phyloP scores from a whole-genome alignment of 2,888 invertebrate genomes.

The Himalopsyche anomala region DNA sequence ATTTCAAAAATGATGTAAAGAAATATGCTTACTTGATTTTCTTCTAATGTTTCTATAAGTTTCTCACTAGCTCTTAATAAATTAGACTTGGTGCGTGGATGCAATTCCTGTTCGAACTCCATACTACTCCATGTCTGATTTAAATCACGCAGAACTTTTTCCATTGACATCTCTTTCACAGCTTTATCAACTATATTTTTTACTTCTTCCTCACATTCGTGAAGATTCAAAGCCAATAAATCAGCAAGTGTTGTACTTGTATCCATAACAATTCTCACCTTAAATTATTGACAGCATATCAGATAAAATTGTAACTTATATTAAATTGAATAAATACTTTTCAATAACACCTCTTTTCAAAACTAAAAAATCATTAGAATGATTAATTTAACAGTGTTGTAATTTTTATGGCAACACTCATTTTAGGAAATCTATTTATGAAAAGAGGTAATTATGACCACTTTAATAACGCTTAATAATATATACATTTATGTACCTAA shows the following conservation, averaged over 20 bases:
- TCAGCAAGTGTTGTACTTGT: slow-evolving; percentile 94
- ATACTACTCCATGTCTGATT: slow-evolving; percentile 94
- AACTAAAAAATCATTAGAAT: too few species aligned
- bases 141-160: slow-evolving; percentile 93
- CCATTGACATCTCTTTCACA: slow-evolving; percentile 99
- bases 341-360: too few species aligned
- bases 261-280: slow-evolving; percentile 97
- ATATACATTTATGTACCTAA: slow-evolving; percentile 41
- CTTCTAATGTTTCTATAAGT: slow-evolving; percentile 96
- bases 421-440: too few species aligned
- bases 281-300: slow-evolving; percentile 57
- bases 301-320: too few species aligned
- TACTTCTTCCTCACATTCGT: slow-evolving; percentile 98
- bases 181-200: slow-evolving; percentile 98
- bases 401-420: too few species aligned
- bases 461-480: not conserved
- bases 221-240: slow-evolving; percentile 91
- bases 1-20: not conserved
- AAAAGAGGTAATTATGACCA: too few species aligned
- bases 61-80: slow-evolving; percentile 95
- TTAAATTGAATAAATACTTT: too few species aligned
- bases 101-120: slow-evolving; percentile 94
- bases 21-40: slow-evolving; percentile 87
- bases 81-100: slow-evolving; percentile 90
- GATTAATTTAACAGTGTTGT: too few species aligned